Percentiles rank a stretch among this genome's conserved stretches.
Conservation (phyloP, 2,888 invertebrate genomes). For the Andrena chrysosceles region DNA sequence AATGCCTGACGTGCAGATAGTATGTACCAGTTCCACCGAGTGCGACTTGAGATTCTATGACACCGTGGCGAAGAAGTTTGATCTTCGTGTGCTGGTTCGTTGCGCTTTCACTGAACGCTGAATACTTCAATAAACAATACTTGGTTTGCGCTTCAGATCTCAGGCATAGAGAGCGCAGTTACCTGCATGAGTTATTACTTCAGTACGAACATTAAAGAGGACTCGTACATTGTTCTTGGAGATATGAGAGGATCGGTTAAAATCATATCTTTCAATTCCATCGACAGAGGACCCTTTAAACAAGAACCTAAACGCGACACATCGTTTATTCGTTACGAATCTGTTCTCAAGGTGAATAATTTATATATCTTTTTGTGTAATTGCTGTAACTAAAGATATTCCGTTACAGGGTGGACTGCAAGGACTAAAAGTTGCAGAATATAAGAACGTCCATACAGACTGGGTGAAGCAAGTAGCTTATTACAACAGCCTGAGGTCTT, state of each 20-base stretch:
- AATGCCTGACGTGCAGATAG: conserved; percentile 91
- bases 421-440: conserved; percentile 86
- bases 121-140: conserved; percentile 2
- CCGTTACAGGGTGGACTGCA: conserved; percentile 84
- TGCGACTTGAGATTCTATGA: conserved; percentile 93
- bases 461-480: conserved; percentile 91
- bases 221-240: conserved; percentile 89
- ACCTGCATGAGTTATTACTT: conserved; percentile 88
- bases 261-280: conserved; percentile 88
- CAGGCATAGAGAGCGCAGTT: conserved; percentile 88
- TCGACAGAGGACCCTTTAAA: conserved; percentile 90
- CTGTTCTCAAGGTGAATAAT: conserved; percentile 84
- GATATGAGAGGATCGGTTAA: conserved; percentile 91
- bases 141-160: conserved; percentile 82
- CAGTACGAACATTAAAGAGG: conserved; percentile 86
- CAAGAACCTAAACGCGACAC: conserved; percentile 88
- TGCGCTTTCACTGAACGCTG: conserved; percentile 1
- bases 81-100: conserved; percentile 88
- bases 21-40: conserved; percentile 92
- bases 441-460: conserved; percentile 87
- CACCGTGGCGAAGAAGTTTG: conserved; percentile 90
- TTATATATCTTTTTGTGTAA: conserved; percentile 61
- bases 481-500: conserved; percentile 88
- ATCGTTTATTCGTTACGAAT: conserved; percentile 87
- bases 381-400: not conserved